phyloP scores from a whole-genome alignment of 2,797 vertebrate genomes.

The Tapirus indicus region DNA sequence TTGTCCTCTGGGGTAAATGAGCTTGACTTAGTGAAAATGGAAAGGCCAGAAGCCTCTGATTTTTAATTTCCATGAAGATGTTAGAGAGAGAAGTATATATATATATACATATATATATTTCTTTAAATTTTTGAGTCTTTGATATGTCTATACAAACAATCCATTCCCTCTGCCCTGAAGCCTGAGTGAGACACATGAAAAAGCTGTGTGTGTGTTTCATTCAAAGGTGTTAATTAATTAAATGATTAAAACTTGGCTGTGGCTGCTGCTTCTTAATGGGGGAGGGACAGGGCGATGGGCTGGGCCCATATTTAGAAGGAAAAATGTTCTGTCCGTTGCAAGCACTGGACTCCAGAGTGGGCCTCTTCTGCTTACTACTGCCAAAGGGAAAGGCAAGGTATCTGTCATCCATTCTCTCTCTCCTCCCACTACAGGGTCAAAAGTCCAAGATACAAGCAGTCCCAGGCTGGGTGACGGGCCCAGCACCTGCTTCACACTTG shows the following conservation, averaged over 20 bases:
- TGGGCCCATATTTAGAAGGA: not conserved
- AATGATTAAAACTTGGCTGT: conserved; percentile 85
- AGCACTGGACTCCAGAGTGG: not conserved
- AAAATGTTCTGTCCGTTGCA: not conserved
- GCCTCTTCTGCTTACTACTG: not conserved
- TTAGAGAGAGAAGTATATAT: conserved; percentile 74
- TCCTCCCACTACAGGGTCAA: not conserved
- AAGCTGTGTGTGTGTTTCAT: conserved; percentile 91
- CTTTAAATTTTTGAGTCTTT: conserved; percentile 88
- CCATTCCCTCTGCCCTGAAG: conserved; percentile 83
- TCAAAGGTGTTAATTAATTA: conserved; percentile 89
- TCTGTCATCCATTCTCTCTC: rapidly evolving
- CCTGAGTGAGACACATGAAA: conserved; percentile 85
- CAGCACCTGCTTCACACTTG: not conserved
- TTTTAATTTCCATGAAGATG: conserved; percentile 80
- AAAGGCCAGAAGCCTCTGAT: conserved; percentile 84
- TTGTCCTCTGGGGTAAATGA: conserved; percentile 66
- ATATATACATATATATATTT: conserved; percentile 83
- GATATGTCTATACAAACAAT: conserved; percentile 77
- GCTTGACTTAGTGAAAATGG: conserved; percentile 69
- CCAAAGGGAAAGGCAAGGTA: not conserved
- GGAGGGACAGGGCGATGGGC: not conserved
- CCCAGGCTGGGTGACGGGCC: not conserved
- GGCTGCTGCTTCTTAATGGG: not conserved
- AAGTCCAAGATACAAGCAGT: not conserved